Conservation (phyloP, 2,113 vertebrate genomes). For the Sakesphorus luctuosus region DNA sequence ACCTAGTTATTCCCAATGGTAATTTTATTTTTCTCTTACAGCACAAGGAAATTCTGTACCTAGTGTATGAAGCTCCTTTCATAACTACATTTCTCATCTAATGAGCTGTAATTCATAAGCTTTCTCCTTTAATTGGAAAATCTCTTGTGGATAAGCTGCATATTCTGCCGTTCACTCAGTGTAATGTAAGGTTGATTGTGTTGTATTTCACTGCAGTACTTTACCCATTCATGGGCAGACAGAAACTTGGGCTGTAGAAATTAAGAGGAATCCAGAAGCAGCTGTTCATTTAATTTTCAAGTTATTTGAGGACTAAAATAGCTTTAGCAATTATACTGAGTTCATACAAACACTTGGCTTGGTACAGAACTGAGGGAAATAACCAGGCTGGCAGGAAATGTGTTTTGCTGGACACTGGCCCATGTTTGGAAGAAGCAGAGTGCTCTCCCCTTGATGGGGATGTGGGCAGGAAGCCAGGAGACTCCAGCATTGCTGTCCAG, state of each 20-base stretch:
- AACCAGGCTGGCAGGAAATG: neutral
- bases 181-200: conserved; percentile 42
- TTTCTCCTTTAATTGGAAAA: conserved; percentile 59
- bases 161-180: conserved; percentile 39
- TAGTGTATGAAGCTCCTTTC: conserved; percentile 41
- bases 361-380: neutral
- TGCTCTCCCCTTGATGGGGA: neutral
- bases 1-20: neutral
- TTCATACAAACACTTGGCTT: neutral
- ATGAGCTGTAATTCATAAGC: conserved; percentile 59
- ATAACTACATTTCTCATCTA: conserved; percentile 43
- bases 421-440: neutral
- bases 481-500: neutral
- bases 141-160: conserved; percentile 51
- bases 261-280: conserved; percentile 48
- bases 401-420: neutral
- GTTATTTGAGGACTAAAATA: conserved; percentile 49
- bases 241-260: conserved; percentile 29
- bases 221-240: conserved; percentile 1
- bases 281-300: conserved; percentile 55
- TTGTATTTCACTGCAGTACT: neutral
- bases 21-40: neutral
- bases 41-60: neutral
- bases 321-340: conserved; percentile 7
- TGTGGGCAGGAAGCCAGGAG: neutral